Evolutionary conservation across 2,113 vertebrate genomes (phyloP).

Genomic region (Varanus salvator): DNA sequence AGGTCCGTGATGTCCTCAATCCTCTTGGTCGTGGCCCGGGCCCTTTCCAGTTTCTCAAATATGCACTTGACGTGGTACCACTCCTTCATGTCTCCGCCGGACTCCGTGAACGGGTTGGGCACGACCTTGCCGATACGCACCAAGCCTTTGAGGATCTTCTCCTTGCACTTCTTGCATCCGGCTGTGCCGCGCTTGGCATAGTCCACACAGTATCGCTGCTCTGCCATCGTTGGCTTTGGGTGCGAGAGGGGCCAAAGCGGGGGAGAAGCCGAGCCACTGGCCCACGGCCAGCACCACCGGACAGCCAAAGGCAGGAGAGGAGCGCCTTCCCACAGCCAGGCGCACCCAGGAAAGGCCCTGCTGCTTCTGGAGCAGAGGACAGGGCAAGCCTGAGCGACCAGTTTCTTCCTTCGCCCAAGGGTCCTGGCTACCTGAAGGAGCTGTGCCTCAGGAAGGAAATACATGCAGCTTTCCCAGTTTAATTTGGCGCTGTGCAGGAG

Average conservation of each 20-base stretch:
- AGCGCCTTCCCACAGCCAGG: background rate
- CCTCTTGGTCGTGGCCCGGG: constrained; percentile 93
- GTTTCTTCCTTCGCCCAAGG: constrained; percentile 37
- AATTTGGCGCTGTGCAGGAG: background rate
- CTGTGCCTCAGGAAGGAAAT: constrained; percentile 47
- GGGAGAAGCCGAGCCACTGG: background rate
- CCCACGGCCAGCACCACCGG: background rate
- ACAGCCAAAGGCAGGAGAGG: accelerated
- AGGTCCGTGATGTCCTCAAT: constrained; percentile 96
- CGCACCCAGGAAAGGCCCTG: background rate
- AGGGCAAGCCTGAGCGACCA: accelerated
- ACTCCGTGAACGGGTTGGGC: constrained; percentile 97
- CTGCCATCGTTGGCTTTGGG: constrained; percentile 82
- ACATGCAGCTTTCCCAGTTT: constrained; percentile 59
- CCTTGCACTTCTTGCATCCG: constrained; percentile 98
- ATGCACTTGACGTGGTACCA: constrained; percentile 98
- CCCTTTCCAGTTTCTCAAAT: constrained; percentile 96
- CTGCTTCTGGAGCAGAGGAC: background rate
- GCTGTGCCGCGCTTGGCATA: constrained; percentile 96
- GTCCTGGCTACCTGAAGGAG: constrained; percentile 31
- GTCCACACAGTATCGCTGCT: constrained; percentile 94
- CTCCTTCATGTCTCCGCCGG: constrained; percentile 97
- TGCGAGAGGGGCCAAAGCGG: background rate
- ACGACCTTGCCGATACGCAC: constrained; percentile 95
- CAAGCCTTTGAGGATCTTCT: constrained; percentile 93